Evolutionary conservation across 2,797 vertebrate species (phyloP), one percentile per base, ranked within the genome.

Genomic region (Schizopygopsis pylzovi): DNA sequence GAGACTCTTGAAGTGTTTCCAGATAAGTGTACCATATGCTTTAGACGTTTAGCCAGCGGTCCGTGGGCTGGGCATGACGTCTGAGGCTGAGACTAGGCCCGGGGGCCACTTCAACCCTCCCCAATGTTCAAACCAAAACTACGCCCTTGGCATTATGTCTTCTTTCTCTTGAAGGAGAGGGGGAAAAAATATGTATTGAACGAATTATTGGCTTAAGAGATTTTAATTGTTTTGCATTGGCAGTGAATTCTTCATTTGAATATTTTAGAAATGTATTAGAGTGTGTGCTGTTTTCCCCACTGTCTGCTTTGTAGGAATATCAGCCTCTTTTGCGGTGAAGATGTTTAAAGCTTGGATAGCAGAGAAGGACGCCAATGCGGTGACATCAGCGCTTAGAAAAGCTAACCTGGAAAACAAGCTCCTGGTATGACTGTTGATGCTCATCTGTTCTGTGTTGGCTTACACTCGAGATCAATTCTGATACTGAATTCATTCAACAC

Each of bases 331-430:
- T 2, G 96, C 97, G 54, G 97, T 97, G 81, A 97, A 97, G 89
- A 95, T 98, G 95, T 98, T 98, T 91, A 98, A 97, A 94, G 95
- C 97, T 33, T 98, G 97, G 97, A 98, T 98, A 90, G 93, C 97
- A 82, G 97, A 98, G 92, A 98, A 97, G 93, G 97, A 98, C 87
- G 96, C 97, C 87, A 97, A 96, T 91, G 96, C 97, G 59, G 96
- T 98, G 87, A 98, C 97, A 80, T 97, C 97, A 43, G 95, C 97
- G 86, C 94, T 98, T 91, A 95, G 97, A 94, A 98, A 98, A 94
- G 96, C 97, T 89, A 97, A 96, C 92, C 93, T 98, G 39, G 97
- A 98, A 92, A 98, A 98, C 91, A 95, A 96, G 92, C 96, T 98
- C 85, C 93, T 98, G 88, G 97, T 98, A 93, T 95, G 96, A 52